These are phyloP conservation scores for Acipenser ruthenus DNA, from an alignment of 2,797 vertebrate species.

Conservation along the genomic window DNA sequence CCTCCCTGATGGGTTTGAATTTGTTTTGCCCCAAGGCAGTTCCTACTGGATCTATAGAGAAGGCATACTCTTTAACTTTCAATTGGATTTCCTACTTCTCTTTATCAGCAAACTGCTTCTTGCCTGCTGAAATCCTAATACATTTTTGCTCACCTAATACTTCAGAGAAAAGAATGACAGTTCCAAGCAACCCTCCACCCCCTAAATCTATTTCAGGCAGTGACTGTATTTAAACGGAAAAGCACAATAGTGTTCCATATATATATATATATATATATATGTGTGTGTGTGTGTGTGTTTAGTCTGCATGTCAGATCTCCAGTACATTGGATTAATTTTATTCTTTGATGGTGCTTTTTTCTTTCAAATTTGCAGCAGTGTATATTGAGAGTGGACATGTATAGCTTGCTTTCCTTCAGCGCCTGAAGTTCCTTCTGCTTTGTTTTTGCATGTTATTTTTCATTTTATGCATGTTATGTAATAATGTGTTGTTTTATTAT, in stretches of 20 bases:
- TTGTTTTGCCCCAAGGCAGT: slow-evolving; percentile 42
- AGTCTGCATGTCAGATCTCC: too few relatives aligned
- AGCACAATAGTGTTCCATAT: not conserved
- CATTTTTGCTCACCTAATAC: slow-evolving; percentile 6
- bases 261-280: not conserved
- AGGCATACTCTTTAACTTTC: slow-evolving; percentile 34
- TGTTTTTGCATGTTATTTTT: too few relatives aligned
- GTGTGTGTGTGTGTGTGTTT: not conserved
- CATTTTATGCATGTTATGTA: too few relatives aligned
- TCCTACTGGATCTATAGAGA: slow-evolving; percentile 37
- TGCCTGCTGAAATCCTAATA: slow-evolving; percentile 27
- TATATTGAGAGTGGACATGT: too few relatives aligned
- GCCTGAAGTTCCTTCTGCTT: too few relatives aligned
- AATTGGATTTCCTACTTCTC: slow-evolving; percentile 30
- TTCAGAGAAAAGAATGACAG: not conserved
- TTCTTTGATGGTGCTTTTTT: too few relatives aligned
- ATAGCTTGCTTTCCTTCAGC: too few relatives aligned
- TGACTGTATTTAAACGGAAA: not conserved
- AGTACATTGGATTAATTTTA: too few relatives aligned
- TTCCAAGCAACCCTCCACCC: not conserved
- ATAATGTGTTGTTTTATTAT: too few relatives aligned
- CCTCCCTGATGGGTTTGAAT: slow-evolving; percentile 41
- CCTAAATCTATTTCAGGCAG: not conserved
- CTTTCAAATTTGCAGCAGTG: too few relatives aligned
- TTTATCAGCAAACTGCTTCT: slow-evolving; percentile 33